Evolutionary conservation across 2,797 vertebrate genomes (phyloP).

Genomic region (Triplophysa bombifrons): DNA sequence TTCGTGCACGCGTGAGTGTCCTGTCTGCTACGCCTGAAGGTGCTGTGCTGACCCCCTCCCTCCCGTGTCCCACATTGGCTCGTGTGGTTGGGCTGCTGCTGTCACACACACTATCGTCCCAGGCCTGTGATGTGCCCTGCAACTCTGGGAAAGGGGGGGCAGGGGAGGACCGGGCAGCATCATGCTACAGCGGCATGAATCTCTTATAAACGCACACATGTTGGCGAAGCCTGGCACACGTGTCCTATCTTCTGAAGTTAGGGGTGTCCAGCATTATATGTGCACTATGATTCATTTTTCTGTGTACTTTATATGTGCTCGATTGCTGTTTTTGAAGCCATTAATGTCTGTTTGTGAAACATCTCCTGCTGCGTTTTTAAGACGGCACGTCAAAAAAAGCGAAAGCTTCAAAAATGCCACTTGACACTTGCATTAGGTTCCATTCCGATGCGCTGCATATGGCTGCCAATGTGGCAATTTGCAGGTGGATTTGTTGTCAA

Average conservation of each 20-base stretch:
- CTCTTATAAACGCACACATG: slow-evolving; percentile 31
- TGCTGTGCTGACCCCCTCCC: slow-evolving; percentile 44
- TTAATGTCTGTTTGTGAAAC: background rate
- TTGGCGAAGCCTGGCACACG: slow-evolving; percentile 40
- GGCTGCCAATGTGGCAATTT: background rate
- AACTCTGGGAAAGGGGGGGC: slow-evolving; percentile 57
- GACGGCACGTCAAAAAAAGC: too few relatives aligned
- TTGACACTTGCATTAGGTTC: background rate
- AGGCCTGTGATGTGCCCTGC: slow-evolving; percentile 70
- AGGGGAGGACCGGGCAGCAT: slow-evolving; percentile 36
- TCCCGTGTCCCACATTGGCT: slow-evolving; percentile 61
- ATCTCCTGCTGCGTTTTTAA: background rate
- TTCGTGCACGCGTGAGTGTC: slow-evolving; percentile 39
- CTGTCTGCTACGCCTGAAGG: slow-evolving; percentile 50
- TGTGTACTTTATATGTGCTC: too few relatives aligned
- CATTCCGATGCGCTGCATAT: background rate
- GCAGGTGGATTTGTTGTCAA: background rate
- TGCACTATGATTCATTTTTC: background rate
- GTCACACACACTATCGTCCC: slow-evolving; percentile 70
- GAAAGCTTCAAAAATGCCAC: background rate
- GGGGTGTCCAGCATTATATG: slow-evolving; percentile 24
- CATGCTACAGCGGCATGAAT: slow-evolving; percentile 47
- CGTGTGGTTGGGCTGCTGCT: slow-evolving; percentile 61
- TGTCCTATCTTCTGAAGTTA: slow-evolving; percentile 57
- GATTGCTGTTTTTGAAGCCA: too few relatives aligned